Evolutionary conservation across 1,140 invertebrate genomes (phyloP), one percentile per base, ranked within the genome.

Genomic region (Monochamus saltuarius): DNA sequence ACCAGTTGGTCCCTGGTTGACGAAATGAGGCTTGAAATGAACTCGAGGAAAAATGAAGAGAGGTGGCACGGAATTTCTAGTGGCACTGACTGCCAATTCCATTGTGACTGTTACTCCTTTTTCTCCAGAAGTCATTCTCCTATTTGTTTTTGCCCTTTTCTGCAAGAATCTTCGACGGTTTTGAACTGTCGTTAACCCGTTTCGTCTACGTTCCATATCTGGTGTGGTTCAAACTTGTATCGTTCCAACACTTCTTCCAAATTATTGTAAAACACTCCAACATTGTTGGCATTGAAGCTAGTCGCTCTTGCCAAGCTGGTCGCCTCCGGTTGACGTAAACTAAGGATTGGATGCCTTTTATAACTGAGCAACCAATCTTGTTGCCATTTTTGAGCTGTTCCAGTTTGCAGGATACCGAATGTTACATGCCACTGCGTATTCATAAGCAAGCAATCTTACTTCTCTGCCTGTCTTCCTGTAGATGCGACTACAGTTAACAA

Each of bases 141-240:
- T n/a, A 80, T 69, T 73, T 80, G 76, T 77, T 78, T 7, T 22
- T 43, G 14, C 73, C 73, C 65, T 62, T 70, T 10, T 7, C 19
- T 39, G 70, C 71, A 34, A 77, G 36, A 34, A 76, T 51, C 65
- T 65, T 72, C 16, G 59, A 53, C 14, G 69, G 70, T 49, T 64
- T 59, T 75, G 78, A 1, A 81, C 79, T 11, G 79, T 80, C 1
- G 76, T 79, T 16, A 77, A 62, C 10, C 75, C 4, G 56, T 77
- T 68, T 81, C 77, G 67, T 81, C 77, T 8, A 79, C 65, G 60
- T 81, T 81, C 39, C 65, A 79, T 19, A 81, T 77, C 49, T 64
- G 37, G 46, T 58, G 52, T 14, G 62, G 35, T 46, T 54, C 43
- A 60, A 70, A 73, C 8, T 65, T 62, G 46, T 68, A 29, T 53